A percentile compares a stretch with the other conserved stretches of the same genome.
These are phyloP conservation scores for Eulemur rufifrons DNA, from an alignment of 2,113 vertebrate species.

Conservation along the genomic window DNA sequence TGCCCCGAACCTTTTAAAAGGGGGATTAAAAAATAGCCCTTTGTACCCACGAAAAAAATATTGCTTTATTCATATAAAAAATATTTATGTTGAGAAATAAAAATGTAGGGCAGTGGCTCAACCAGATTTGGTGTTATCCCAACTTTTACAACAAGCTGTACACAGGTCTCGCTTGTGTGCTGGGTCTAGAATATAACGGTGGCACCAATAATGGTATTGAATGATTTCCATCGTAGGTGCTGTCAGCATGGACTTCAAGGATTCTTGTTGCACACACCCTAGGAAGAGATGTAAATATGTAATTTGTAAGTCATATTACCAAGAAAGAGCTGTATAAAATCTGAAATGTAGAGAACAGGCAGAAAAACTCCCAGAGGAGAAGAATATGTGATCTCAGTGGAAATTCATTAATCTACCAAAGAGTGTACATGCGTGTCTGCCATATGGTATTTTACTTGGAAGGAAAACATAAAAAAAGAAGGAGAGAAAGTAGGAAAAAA, in stretches of 20 bases:
- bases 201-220: accelerated
- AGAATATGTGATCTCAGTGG: slow-evolving; percentile 72
- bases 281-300: slow-evolving; percentile 37
- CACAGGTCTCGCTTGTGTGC: background rate
- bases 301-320: slow-evolving; percentile 49
- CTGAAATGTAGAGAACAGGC: slow-evolving; percentile 57
- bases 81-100: slow-evolving; percentile 69
- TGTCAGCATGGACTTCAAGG: background rate
- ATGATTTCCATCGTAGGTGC: background rate
- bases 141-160: background rate
- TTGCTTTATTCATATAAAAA: slow-evolving; percentile 66
- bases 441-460: slow-evolving; percentile 82
- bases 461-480: slow-evolving; percentile 73
- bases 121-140: slow-evolving; percentile 16
- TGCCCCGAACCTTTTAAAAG: background rate
- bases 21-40: slow-evolving; percentile 60
- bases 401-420: slow-evolving; percentile 77
- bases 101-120: slow-evolving; percentile 26
- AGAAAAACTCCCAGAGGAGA: slow-evolving; percentile 63
- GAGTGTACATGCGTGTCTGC: slow-evolving; percentile 64
- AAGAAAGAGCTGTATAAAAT: slow-evolving; percentile 66
- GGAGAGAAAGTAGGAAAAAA: slow-evolving; percentile 58
- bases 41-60: slow-evolving; percentile 52
- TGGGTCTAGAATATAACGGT: background rate
- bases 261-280: background rate